Percentiles rank a stretch among this genome's conserved stretches.
Conservation (phyloP, 2,888 invertebrate genomes). For the Drosophila kokeensis region DNA sequence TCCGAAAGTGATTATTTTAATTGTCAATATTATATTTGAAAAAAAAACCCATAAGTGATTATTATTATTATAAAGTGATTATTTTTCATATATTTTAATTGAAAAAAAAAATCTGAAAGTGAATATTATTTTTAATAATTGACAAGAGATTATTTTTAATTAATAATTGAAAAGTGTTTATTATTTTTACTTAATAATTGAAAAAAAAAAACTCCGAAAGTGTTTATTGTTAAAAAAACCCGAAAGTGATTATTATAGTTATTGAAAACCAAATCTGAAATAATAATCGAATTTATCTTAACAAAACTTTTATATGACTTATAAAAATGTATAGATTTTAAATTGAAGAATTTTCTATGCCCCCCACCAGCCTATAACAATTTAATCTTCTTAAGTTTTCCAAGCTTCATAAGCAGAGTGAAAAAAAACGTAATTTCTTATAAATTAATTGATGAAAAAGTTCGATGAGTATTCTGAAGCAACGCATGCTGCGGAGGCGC, state of each 20-base stretch:
- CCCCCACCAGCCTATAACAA: background rate
- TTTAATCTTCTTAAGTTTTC: background rate
- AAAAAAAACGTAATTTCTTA: background rate
- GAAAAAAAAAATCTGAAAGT: background rate
- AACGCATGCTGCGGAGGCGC: constrained; percentile 21
- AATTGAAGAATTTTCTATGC: background rate
- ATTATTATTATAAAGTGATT: background rate
- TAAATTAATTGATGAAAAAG: background rate
- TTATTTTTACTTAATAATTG: background rate
- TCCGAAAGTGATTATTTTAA: background rate
- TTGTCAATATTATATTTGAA: background rate
- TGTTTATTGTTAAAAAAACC: too few species aligned
- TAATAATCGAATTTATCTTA: background rate
- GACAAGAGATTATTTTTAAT: background rate
- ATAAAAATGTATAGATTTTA: background rate
- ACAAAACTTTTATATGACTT: background rate
- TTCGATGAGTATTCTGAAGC: background rate
- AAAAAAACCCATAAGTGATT: background rate
- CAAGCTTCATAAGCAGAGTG: background rate
- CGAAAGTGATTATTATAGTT: background rate
- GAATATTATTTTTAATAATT: background rate
- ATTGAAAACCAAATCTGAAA: background rate
- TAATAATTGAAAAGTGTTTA: background rate
- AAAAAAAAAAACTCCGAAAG: background rate
- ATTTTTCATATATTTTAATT: background rate